These are phyloP conservation scores for Drosophila affinis DNA, from an alignment of 2,888 invertebrate genomes.

Conservation along the genomic window DNA sequence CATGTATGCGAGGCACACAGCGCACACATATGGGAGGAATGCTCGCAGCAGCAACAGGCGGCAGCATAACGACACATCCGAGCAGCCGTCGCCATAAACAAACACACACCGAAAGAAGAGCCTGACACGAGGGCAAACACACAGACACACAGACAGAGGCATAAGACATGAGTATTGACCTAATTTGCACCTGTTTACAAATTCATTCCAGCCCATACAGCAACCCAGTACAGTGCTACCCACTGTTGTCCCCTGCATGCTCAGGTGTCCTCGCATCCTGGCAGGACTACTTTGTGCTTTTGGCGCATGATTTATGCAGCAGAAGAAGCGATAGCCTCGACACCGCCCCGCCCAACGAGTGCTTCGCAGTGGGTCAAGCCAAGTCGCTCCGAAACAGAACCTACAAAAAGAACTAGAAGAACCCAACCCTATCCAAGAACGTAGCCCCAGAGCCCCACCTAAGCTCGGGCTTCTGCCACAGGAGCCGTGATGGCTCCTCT, in stretches of 20 bases:
- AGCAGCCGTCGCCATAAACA: slow-evolving; percentile 63
- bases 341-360: slow-evolving; percentile 23
- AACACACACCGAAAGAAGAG: slow-evolving; percentile 14
- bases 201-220: slow-evolving; percentile 61
- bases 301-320: slow-evolving; percentile 72
- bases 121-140: neutral
- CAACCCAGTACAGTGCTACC: slow-evolving; percentile 14
- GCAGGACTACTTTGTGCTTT: slow-evolving; percentile 68
- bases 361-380: slow-evolving; percentile 32
- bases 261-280: slow-evolving; percentile 34
- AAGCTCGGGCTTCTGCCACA: slow-evolving; percentile 2
- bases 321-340: slow-evolving; percentile 32
- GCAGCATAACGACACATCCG: slow-evolving; percentile 38
- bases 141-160: slow-evolving; percentile 11
- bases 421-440: slow-evolving; percentile 7
- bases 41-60: slow-evolving; percentile 51
- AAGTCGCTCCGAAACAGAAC: slow-evolving; percentile 10
- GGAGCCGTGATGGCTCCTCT: neutral
- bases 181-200: slow-evolving; percentile 75
- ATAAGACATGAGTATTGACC: slow-evolving; percentile 67
- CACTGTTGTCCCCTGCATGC: neutral
- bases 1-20: slow-evolving; percentile 56
- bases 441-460: too few species aligned
- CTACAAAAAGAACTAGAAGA: neutral
- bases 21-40: slow-evolving; percentile 9